Evolutionary conservation across 2,113 vertebrate genomes (phyloP).

Genomic region (Alligator sinensis): DNA sequence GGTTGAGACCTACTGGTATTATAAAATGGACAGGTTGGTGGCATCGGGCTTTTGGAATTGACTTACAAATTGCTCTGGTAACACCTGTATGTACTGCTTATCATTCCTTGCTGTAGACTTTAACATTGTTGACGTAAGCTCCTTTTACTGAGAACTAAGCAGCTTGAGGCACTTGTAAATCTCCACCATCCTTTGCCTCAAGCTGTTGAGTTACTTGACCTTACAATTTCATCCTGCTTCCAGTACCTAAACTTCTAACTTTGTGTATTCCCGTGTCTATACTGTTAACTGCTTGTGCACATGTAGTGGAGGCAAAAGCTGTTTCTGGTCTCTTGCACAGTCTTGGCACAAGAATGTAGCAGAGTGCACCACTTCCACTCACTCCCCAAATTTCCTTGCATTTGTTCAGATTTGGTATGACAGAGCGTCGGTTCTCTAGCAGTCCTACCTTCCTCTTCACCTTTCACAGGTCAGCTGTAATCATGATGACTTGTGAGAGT

Average conservation of each 20-base stretch:
- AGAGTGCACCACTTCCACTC: too few species aligned
- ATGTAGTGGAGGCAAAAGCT: not conserved
- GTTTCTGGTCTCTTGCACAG: not conserved
- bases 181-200: not conserved
- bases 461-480: not conserved
- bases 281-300: not conserved
- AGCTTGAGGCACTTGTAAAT: constrained; percentile 36
- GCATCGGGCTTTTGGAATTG: not conserved
- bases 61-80: not conserved
- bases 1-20: not conserved
- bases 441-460: not conserved
- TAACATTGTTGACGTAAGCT: constrained; percentile 43
- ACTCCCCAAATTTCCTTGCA: not conserved
- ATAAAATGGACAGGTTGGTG: not conserved
- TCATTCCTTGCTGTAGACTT: not conserved
- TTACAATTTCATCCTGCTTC: not conserved
- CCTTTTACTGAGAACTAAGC: constrained; percentile 41
- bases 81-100: not conserved
- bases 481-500: not conserved
- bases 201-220: not conserved
- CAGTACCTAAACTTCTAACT: not conserved
- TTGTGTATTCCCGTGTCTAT: not conserved
- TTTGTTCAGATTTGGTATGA: not conserved
- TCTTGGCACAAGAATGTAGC: not conserved
- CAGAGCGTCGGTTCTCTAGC: not conserved